Evolutionary conservation across 2,797 vertebrate species (phyloP).

Genomic region (Avahi laniger): DNA sequence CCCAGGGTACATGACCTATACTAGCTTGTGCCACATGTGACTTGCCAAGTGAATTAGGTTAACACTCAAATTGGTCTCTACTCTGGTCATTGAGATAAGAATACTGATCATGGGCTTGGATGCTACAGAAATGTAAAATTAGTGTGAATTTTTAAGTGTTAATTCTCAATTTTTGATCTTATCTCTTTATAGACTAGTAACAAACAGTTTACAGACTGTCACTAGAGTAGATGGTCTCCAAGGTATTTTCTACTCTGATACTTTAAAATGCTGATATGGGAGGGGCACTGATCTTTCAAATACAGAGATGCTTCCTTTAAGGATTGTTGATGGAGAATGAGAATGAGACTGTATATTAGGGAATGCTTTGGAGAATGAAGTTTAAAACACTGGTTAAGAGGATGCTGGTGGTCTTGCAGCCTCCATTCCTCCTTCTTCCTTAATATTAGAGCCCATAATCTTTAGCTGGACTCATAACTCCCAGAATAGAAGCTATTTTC

Average conservation of each 20-base stretch:
- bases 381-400: background rate
- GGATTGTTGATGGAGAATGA: background rate
- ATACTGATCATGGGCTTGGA: background rate
- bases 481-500: background rate
- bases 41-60: background rate
- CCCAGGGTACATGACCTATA: background rate
- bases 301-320: background rate
- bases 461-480: background rate
- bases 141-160: conserved; percentile 6
- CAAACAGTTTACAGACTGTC: background rate
- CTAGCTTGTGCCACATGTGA: background rate
- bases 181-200: background rate
- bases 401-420: background rate
- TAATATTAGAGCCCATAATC: background rate
- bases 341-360: background rate
- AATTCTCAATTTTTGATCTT: background rate
- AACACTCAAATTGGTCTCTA: background rate
- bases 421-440: background rate
- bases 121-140: background rate
- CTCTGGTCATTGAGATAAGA: background rate
- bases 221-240: background rate
- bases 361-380: background rate
- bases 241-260: background rate
- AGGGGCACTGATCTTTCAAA: background rate
- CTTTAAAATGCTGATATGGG: background rate